These are phyloP conservation scores for Stenodera caucasica DNA, from an alignment of 2,888 invertebrate genomes.

Conservation along the genomic window DNA sequence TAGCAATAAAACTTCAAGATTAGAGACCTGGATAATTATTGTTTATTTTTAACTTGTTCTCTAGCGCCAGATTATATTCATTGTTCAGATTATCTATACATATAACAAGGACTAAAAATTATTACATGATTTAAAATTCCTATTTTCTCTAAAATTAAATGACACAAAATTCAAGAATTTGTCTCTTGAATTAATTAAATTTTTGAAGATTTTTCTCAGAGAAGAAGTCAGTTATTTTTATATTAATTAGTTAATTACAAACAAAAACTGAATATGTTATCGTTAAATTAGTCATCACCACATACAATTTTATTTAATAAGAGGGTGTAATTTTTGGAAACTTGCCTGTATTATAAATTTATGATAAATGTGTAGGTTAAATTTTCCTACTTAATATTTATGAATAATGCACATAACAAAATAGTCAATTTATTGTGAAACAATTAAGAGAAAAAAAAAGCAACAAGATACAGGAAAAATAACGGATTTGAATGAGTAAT, in stretches of 20 bases:
- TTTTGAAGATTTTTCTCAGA: no score
- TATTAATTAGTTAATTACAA: no score
- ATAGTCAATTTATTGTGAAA: background rate
- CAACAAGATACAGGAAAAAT: background rate
- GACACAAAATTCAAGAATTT: no score
- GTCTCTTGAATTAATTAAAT: no score
- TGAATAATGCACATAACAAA: constrained; percentile 8
- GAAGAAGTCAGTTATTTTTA: no score
- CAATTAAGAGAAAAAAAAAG: background rate
- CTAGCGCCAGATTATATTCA: background rate
- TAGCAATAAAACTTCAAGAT: no score
- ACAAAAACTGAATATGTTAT: background rate
- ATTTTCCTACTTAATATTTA: background rate
- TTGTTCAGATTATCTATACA: constrained; percentile 5
- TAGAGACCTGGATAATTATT: background rate
- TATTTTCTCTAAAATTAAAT: no score
- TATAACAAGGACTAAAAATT: background rate
- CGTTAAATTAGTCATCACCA: background rate
- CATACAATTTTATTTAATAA: background rate
- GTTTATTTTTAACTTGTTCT: constrained; percentile 5
- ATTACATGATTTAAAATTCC: background rate
- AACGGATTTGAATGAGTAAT: constrained; percentile 1
- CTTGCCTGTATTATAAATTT: constrained; percentile 3
- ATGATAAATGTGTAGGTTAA: background rate
- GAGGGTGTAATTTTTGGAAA: constrained; percentile 6